phyloP scores from a whole-genome alignment of 2,113 vertebrate genomes.

The Rhea americana region DNA sequence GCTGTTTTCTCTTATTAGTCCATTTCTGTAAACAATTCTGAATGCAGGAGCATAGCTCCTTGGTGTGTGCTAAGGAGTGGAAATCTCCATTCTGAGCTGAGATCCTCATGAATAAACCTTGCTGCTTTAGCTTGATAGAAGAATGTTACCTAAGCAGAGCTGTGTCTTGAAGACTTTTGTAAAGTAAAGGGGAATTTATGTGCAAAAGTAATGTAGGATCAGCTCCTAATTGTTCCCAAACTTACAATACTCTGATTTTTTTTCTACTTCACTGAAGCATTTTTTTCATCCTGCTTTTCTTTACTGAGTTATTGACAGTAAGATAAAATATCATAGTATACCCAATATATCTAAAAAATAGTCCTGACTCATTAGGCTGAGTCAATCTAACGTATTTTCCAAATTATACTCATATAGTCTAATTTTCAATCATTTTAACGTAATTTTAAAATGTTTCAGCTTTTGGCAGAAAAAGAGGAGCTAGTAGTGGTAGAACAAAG shows the following conservation, averaged over 20 bases:
- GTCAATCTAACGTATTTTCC: constrained; percentile 5
- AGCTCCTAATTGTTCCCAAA: background rate
- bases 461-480: constrained; percentile 17
- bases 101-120: background rate
- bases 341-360: background rate
- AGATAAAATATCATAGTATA: constrained; percentile 8
- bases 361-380: background rate
- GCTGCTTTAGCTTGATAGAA: background rate
- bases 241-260: background rate
- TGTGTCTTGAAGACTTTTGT: background rate
- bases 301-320: constrained; percentile 10
- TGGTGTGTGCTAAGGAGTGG: background rate
- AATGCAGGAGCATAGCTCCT: background rate
- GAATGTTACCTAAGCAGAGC: background rate
- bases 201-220: background rate
- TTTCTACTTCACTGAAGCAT: background rate
- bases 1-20: constrained; percentile 56
- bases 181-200: background rate
- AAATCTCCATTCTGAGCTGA: background rate
- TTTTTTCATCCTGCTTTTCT: background rate
- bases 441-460: background rate
- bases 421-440: constrained; percentile 40
- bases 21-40: constrained; percentile 62
- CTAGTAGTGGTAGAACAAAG: background rate
- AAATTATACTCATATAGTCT: constrained; percentile 16